Percentiles rank a stretch among this genome's conserved stretches.
phyloP scores from a whole-genome alignment of 2,113 vertebrate genomes.

The Salvelinus fontinalis region DNA sequence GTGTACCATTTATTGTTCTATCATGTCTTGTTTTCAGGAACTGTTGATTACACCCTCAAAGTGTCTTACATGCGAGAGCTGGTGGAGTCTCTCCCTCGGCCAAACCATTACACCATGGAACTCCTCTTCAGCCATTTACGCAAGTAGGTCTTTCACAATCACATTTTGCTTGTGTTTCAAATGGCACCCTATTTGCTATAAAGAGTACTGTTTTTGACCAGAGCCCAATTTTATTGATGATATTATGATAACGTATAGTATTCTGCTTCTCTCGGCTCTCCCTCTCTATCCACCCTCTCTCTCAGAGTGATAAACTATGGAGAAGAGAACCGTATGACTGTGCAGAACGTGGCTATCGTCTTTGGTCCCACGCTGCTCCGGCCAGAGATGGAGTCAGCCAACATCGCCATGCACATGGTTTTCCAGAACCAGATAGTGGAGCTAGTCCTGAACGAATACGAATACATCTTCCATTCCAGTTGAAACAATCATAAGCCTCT shows the following conservation, averaged over 20 bases:
- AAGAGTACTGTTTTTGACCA: too few species aligned
- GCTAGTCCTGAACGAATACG: constrained; percentile 85
- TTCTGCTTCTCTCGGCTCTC: neutral
- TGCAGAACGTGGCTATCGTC: constrained; percentile 91
- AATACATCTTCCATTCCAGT: constrained; percentile 77
- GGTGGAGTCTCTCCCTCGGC: constrained; percentile 76
- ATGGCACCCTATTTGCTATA: too few species aligned
- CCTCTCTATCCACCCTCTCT: neutral
- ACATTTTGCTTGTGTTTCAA: too few species aligned
- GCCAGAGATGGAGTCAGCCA: constrained; percentile 80
- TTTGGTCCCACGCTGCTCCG: constrained; percentile 92
- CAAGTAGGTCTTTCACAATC: constrained; percentile 70
- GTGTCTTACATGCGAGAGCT: constrained; percentile 74
- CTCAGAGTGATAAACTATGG: constrained; percentile 81
- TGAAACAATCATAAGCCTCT: constrained; percentile 52
- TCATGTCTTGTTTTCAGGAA: constrained; percentile 69
- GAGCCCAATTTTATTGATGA: neutral
- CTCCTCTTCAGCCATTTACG: constrained; percentile 88
- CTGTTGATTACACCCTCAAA: constrained; percentile 72
- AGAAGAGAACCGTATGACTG: constrained; percentile 90
- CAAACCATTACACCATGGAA: constrained; percentile 86
- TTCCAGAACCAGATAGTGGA: constrained; percentile 98
- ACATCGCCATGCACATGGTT: constrained; percentile 91
- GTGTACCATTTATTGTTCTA: neutral
- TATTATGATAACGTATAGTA: too few species aligned